These are phyloP conservation scores for Paramisgurnus dabryanus DNA, from an alignment of 2,113 vertebrate genomes.

Conservation along the genomic window DNA sequence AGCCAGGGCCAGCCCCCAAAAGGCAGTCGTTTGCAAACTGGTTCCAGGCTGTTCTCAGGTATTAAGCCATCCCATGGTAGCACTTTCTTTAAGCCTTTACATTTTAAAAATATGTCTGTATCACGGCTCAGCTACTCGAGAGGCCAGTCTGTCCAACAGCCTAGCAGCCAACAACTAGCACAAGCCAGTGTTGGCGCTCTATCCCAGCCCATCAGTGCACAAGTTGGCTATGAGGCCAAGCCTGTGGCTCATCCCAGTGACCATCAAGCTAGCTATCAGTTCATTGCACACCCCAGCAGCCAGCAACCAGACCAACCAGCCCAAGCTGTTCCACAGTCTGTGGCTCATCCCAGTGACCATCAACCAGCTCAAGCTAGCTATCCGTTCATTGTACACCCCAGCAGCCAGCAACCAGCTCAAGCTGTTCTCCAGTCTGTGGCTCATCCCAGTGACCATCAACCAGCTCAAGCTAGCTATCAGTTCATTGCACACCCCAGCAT, in stretches of 20 bases:
- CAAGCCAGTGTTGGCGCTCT: not conserved
- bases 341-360: no score
- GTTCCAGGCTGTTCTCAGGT: not conserved
- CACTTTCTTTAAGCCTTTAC: not conserved
- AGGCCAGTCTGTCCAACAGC: not conserved
- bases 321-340: not conserved
- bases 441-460: not conserved
- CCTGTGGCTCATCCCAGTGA: fast-evolving
- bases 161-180: not conserved
- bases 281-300: not conserved
- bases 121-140: not conserved
- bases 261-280: not conserved
- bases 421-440: not conserved
- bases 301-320: no score
- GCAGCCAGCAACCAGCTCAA: not conserved
- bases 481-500: fast-evolving
- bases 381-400: not conserved
- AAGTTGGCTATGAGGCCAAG: no score
- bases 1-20: not conserved
- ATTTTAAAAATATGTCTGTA: not conserved
- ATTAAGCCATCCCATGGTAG: not conserved
- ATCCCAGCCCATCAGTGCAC: not conserved
- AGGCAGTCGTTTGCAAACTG: not conserved
- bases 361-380: no score
- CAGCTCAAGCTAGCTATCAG: not conserved